Conservation (phyloP, 2,797 vertebrate genomes). For the Clarias laeviceps region DNA sequence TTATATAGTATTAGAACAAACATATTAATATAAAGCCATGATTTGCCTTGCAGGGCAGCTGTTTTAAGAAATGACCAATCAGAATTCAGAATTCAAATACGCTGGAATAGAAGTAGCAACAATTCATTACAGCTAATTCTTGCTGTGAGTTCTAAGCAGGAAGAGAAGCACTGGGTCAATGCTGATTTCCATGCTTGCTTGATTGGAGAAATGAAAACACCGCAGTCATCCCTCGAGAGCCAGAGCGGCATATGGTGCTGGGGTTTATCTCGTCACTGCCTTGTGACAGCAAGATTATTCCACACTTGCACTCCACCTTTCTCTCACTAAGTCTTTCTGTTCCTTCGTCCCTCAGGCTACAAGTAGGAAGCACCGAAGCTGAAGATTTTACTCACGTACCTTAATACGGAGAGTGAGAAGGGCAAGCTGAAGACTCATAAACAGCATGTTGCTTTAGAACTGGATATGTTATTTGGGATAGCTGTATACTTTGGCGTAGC, state of each 20-base stretch:
- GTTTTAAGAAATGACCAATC: neutral
- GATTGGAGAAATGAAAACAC: conserved; percentile 57
- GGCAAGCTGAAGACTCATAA: conserved; percentile 5
- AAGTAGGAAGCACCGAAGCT: conserved; percentile 29
- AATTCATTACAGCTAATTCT: conserved; percentile 2
- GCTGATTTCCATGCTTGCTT: conserved; percentile 46
- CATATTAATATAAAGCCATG: neutral
- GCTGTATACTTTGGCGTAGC: neutral
- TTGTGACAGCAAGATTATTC: conserved; percentile 62
- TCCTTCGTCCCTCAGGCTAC: conserved; percentile 37
- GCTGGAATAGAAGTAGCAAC: neutral
- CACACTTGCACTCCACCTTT: conserved; percentile 57
- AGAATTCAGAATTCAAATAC: neutral
- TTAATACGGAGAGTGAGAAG: conserved; percentile 3
- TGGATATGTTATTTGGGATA: neutral
- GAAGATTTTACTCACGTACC: conserved; percentile 28
- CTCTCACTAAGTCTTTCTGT: conserved; percentile 42
- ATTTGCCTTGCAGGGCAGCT: neutral
- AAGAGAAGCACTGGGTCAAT: conserved; percentile 42
- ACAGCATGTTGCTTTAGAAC: conserved; percentile 13
- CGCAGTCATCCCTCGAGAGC: conserved; percentile 60
- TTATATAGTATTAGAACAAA: neutral
- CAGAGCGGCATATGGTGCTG: conserved; percentile 72
- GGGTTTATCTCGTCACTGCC: conserved; percentile 62
- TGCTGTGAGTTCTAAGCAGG: neutral